Evolutionary conservation across 2,113 vertebrate species (phyloP), one percentile per base, ranked within the genome.

Genomic region (Tamias sibiricus): DNA sequence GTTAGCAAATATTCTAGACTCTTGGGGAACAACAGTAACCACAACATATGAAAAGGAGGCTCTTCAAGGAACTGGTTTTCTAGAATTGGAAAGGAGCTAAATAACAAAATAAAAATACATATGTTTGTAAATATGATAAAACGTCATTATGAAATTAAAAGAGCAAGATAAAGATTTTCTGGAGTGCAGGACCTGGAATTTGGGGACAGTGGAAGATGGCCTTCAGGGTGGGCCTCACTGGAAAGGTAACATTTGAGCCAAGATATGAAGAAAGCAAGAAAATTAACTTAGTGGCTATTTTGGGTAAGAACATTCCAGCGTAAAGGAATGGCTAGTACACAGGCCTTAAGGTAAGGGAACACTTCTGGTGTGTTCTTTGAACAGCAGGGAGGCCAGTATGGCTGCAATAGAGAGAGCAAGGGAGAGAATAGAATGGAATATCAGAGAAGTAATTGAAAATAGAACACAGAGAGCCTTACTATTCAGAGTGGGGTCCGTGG

Each of bases 221-320:
- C 24, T 35, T 94, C 72, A 87, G 2, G 3, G 52, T 40, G n/a
- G 62, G 42, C 69, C 47, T 95, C 77, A 59, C 22, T 69, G 80
- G 54, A 93, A 97, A 92, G 74, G 40, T 88, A 64, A 83, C 28
- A 71, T 47, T 20, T 88, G 62, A 95, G 54, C 72, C 92, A 95
- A 82, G 37, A 54, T 13, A 6, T 81, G 42, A 95, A 87, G 37
- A 69, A 82, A 96, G 22, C 20, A 57, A 84, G 44, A 49, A 59
- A 66, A 9, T 81, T 76, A 89, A 37, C 71, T 42, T 74, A 59
- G 82, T 49, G 1, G 40, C 10, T 59, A 49, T 68, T 47, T 80
- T 16, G 49, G 64, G 20, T 57, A 66, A 94, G 79, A 71, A 28
- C 20, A 35, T 80, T 87, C 47, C 71, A 87, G 64, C 49, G 24